Conservation (phyloP, 1,140 invertebrate species). For the Drosophila neocordata region DNA sequence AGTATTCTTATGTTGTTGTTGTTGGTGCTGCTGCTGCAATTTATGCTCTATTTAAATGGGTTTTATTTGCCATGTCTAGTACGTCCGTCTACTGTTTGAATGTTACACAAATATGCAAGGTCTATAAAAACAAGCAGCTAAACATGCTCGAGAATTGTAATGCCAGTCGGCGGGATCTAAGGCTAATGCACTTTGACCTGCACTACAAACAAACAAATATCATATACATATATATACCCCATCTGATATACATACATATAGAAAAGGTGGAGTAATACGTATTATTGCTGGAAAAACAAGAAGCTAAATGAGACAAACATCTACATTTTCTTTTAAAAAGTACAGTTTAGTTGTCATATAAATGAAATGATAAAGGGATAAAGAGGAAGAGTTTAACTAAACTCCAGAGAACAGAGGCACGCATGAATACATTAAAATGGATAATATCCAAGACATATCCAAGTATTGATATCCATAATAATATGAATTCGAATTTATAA, state of each 20-base stretch:
- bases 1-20: constrained; percentile 6
- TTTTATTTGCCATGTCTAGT: constrained; percentile 69
- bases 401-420: too few relatives aligned
- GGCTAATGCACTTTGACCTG: constrained; percentile 75
- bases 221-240: too few relatives aligned
- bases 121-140: constrained; percentile 62
- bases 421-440: too few relatives aligned
- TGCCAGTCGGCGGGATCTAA: constrained; percentile 54
- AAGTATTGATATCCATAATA: too few relatives aligned
- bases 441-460: too few relatives aligned
- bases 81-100: constrained; percentile 49
- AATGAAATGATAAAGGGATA: too few relatives aligned
- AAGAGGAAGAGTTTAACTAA: too few relatives aligned
- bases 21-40: constrained; percentile 44
- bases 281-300: background rate
- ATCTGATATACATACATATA: background rate
- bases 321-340: too few relatives aligned
- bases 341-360: too few relatives aligned
- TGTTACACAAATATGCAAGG: constrained; percentile 38
- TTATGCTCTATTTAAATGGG: constrained; percentile 73
- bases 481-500: too few relatives aligned
- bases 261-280: background rate
- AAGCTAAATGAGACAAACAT: background rate
- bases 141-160: constrained; percentile 47
- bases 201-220: background rate